A percentile compares a stretch with the other conserved stretches of the same genome.
These are phyloP conservation scores for Cyprinodon tularosa DNA, from an alignment of 2,113 vertebrate species.

Conservation along the genomic window DNA sequence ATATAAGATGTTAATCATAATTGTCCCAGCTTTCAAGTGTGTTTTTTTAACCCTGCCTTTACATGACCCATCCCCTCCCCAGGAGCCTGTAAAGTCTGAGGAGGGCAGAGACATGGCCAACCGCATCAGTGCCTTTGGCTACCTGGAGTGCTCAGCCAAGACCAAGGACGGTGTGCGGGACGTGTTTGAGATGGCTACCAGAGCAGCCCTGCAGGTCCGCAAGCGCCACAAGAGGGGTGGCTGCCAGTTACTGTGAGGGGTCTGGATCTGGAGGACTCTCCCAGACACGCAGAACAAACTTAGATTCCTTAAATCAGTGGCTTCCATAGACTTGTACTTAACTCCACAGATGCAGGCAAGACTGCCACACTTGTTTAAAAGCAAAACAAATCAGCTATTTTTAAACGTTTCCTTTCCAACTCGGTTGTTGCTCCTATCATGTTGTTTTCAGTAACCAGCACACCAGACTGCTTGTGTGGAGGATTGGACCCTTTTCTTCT, in stretches of 20 bases:
- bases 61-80: conserved; percentile 9
- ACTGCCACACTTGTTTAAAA: conserved; percentile 72
- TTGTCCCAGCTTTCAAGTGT: neutral
- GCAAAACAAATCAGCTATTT: conserved; percentile 60
- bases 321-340: conserved; percentile 70
- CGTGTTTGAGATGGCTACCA: conserved; percentile 98
- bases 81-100: conserved; percentile 95
- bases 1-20: neutral
- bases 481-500: conserved; percentile 31
- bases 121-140: conserved; percentile 95
- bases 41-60: neutral
- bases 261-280: conserved; percentile 1
- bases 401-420: conserved; percentile 46
- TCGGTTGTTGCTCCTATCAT: conserved; percentile 41
- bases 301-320: conserved; percentile 64
- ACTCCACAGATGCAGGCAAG: conserved; percentile 59
- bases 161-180: conserved; percentile 97
- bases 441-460: conserved; percentile 51
- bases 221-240: conserved; percentile 90
- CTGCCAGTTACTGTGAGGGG: conserved; percentile 88
- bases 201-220: conserved; percentile 93
- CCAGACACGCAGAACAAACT: conserved; percentile 38
- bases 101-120: conserved; percentile 98
- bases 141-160: conserved; percentile 98
- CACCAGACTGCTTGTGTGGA: conserved; percentile 48